Percentiles rank a stretch among this genome's conserved stretches.
Evolutionary conservation across 2,113 vertebrate species (phyloP).

Genomic region (Ciconia maguari): DNA sequence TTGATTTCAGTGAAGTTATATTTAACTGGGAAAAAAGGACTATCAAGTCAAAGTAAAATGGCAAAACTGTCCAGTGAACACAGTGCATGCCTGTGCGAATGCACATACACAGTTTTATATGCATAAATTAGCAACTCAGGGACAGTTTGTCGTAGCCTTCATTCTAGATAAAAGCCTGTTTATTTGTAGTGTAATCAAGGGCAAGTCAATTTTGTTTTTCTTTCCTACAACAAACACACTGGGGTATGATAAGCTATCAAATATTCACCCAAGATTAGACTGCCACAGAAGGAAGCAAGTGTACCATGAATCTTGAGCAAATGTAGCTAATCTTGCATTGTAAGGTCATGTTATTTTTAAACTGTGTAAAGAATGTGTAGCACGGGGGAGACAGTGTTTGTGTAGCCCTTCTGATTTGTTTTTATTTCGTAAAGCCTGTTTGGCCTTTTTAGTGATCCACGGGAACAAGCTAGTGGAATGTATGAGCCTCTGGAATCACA

Average conservation of each 20-base stretch:
- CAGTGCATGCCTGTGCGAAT: not conserved
- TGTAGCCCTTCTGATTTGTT: not conserved
- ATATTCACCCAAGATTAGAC: not conserved
- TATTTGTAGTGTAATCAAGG: not conserved
- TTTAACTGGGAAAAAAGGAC: not conserved
- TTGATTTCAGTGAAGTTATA: not conserved
- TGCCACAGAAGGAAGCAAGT: not conserved
- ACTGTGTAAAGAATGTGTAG: not conserved
- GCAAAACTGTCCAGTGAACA: not conserved
- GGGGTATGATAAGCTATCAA: not conserved
- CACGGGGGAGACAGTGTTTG: not conserved
- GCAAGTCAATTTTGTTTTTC: not conserved
- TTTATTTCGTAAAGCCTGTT: not conserved
- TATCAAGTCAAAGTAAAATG: not conserved
- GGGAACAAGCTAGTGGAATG: not conserved
- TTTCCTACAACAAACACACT: not conserved
- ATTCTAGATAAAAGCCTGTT: not conserved
- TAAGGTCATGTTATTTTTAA: constrained; percentile 13
- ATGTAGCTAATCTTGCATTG: not conserved
- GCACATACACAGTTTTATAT: not conserved
- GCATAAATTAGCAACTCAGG: not conserved
- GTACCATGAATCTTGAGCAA: not conserved
- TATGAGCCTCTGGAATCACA: not conserved
- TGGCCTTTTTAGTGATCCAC: not conserved
- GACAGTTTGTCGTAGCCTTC: not conserved